These are phyloP conservation scores for Tachina fera DNA, from an alignment of 2,888 invertebrate genomes.

Conservation along the genomic window DNA sequence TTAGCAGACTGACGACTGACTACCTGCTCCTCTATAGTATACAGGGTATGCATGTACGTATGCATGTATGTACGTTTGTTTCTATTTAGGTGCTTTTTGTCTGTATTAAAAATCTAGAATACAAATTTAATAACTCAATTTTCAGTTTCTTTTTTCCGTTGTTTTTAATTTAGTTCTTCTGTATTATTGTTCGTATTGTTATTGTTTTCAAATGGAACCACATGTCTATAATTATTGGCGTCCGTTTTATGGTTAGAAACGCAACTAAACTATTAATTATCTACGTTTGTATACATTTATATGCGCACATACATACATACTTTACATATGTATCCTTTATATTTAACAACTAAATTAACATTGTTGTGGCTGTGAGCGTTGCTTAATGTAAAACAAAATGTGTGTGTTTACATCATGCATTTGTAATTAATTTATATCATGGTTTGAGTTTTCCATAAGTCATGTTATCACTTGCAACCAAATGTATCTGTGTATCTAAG, in stretches of 20 bases:
- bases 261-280: conserved; percentile 38
- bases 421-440: conserved; percentile 67
- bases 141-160: conserved; percentile 3
- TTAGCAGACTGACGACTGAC: not conserved
- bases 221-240: conserved; percentile 69
- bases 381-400: not conserved
- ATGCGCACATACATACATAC: not conserved
- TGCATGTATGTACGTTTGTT: not conserved
- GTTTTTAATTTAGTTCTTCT: conserved; percentile 10
- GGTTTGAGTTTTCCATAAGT: conserved; percentile 42
- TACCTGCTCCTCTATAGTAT: conserved; percentile 11
- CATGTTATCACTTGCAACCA: conserved; percentile 57
- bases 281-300: conserved; percentile 6
- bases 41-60: not conserved
- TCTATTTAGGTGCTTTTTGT: no score
- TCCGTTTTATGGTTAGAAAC: conserved; percentile 57
- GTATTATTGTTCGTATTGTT: conserved; percentile 28
- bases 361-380: not conserved
- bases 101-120: not conserved
- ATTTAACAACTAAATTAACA: conserved; percentile 65
- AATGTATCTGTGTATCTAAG: not conserved
- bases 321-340: conserved; percentile 37
- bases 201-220: conserved; percentile 58
- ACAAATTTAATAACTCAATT: conserved; percentile 56
- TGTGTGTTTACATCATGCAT: conserved; percentile 52